Base-by-base conservation (phyloP, 2,113 vertebrate genomes). In the Pollimyrus isidori region DNA sequence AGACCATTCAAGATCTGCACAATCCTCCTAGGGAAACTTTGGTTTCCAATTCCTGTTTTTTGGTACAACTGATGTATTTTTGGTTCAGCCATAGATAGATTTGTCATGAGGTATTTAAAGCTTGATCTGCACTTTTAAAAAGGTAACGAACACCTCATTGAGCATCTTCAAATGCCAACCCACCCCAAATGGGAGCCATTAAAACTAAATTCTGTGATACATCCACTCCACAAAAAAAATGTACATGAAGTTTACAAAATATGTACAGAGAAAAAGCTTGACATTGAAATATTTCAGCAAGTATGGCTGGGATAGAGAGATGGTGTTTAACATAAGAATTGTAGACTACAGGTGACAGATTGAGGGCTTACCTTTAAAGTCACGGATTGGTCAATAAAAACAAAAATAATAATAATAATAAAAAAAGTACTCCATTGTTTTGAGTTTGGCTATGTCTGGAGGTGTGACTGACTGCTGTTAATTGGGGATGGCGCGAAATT, bases 391-490 rank as follows among this genome's bases (percentile, higher is more conserved):
- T 13, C 39, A 89, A 62, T 62, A 7, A 26, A 85, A 89, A 84
- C 11, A 89, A 85, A 23, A n/a, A 56, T 11, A 50, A 49, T 11
- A 56, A 45, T 45, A 83, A 89, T 58, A 23, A 23, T 45, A 30
- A 23, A 11, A 85, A 53, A 15, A 53, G 46, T 42, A 21, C 49
- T 46, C 15, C 23, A 62, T 42, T 73, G 87, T 58, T 65, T 56
- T 53, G 62, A 87, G 39, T 49, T 39, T 93, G 94, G 94, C 94
- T 95, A 91, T 93, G 92, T 91, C 93, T 93, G 92, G 93, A 92
- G 92, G 21, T 26, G 91, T 93, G 91, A 90, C 88, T 87, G 88
- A 90, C 92, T 91, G 92, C 89, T 87, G 90, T 89, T 91, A 23
- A 1, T 88, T 17, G 35, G 88, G 85, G 80, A 42, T 1, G 76